These are phyloP conservation scores for Pardosa pseudoannulata DNA, from an alignment of 2,888 invertebrate species.

Conservation along the genomic window DNA sequence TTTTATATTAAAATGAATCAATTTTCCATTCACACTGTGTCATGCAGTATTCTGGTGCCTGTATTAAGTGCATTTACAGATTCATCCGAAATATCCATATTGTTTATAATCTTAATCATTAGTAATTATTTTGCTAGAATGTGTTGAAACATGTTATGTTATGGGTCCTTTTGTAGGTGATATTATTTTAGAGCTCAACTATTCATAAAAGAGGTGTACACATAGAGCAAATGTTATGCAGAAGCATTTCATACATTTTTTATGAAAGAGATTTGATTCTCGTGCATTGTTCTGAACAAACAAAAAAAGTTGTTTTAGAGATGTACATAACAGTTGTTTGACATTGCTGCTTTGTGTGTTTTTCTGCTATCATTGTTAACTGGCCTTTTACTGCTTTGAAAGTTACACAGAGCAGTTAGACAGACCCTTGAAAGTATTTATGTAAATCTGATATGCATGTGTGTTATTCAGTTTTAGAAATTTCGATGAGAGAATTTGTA, in stretches of 20 bases:
- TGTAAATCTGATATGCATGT: not conserved
- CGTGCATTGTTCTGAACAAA: slow-evolving; percentile 9
- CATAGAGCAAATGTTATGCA: not conserved
- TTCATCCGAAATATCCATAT: slow-evolving; percentile 19
- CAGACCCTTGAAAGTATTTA: slow-evolving; percentile 5
- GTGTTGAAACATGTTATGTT: slow-evolving; percentile 17
- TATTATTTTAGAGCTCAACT: slow-evolving; percentile 10
- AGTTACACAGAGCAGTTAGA: slow-evolving; percentile 1
- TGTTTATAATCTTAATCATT: slow-evolving; percentile 18
- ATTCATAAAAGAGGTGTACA: not conserved
- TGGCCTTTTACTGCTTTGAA: slow-evolving; percentile 12
- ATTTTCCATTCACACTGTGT: slow-evolving; percentile 36
- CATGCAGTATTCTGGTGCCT: slow-evolving; percentile 61
- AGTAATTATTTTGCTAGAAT: slow-evolving; percentile 17
- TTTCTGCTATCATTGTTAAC: slow-evolving; percentile 7
- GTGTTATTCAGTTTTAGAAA: not conserved
- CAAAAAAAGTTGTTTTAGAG: not conserved
- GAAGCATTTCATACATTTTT: slow-evolving; percentile 4
- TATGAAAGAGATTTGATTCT: not conserved
- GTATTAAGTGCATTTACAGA: slow-evolving; percentile 70
- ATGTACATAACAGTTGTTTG: not conserved
- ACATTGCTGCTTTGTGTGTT: slow-evolving; percentile 11
- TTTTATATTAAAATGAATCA: slow-evolving; percentile 18
- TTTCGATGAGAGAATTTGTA: not conserved
- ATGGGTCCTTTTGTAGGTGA: slow-evolving; percentile 13